Percentiles rank a stretch among this genome's conserved stretches.
phyloP scores from a whole-genome alignment of 2,888 invertebrate species.

The Leptura quadrifasciata region DNA sequence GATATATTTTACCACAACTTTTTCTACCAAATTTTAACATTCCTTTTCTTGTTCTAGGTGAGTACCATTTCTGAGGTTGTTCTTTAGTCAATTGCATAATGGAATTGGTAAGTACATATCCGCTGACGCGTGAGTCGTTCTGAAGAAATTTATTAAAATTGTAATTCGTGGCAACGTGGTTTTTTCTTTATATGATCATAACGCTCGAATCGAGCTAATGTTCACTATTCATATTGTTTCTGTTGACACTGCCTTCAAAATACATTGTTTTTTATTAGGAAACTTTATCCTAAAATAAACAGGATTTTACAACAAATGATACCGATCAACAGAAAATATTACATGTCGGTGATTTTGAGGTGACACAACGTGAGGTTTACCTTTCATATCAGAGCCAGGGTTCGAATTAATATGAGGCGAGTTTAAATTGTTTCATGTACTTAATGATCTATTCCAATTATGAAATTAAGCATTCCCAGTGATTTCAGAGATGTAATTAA shows the following conservation, averaged over 20 bases:
- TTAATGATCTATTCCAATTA: conserved; percentile 15
- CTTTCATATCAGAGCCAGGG: background rate
- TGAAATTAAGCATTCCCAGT: conserved; percentile 28
- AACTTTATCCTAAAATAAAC: no score
- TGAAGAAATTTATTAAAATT: no score
- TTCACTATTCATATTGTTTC: no score
- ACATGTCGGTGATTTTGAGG: background rate
- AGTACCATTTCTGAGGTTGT: background rate
- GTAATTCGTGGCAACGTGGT: no score
- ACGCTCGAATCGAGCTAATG: no score
- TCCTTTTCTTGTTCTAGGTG: conserved; percentile 1
- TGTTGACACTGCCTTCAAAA: no score
- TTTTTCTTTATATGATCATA: no score
- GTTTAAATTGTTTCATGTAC: background rate
- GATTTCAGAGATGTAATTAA: conserved; percentile 34
- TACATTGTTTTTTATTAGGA: no score
- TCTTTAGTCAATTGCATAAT: background rate
- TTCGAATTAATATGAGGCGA: background rate
- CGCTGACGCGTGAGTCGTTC: no score
- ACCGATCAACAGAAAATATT: background rate
- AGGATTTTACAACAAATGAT: no score
- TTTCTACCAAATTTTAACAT: background rate
- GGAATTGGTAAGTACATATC: no score
- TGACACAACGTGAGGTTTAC: background rate
- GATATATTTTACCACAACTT: no score